Base-by-base conservation (phyloP, 2,888 invertebrate genomes). In the Xanthorhoe designata region DNA sequence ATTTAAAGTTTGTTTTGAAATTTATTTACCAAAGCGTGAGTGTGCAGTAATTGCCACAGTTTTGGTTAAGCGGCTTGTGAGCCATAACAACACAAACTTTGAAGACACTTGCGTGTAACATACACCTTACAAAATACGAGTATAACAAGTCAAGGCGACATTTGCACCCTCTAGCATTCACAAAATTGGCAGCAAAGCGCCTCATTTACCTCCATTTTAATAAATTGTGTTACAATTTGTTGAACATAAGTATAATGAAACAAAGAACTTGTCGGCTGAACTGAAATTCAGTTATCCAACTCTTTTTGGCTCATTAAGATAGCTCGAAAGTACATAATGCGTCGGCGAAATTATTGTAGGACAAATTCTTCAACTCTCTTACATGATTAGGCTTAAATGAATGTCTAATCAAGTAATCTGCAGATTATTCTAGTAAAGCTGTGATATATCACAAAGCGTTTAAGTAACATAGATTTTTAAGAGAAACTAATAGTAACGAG, bases 221-320 rank as follows among this genome's bases (percentile, higher is more conserved):
- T 61, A 63, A 67, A 68, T 62, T 72, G 69, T 75, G 76, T 80
- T 78, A 72, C 66, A 71, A 79, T 74, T 45, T 63, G n/a, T 76
- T 68, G 72, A 80, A 80, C 81, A 79, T 81, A 82, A 79, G 75
- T 74, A 76, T 85, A 81, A 85, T 85, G 85, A 84, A 85, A 86
- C 86, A 86, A 85, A 83, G 81, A 78, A 78, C 76, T 79, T 76
- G 77, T 76, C 75, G 73, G 76, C 63, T 77, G 78, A 81, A 81
- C 79, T 82, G 81, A 82, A 86, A 86, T 85, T 82, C 78, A 84
- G 86, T 86, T 84, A 83, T 74, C 60, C 78, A 84, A 83, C 80
- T 81, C 78, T 76, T 76, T 73, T 77, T 70, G 80, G 79, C 83
- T 84, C 77, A 80, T 85, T 81, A 81, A 77, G 38, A 13, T 42